A percentile compares a stretch with the other conserved stretches of the same genome.
Evolutionary conservation across 2,797 vertebrate species (phyloP).

Genomic region (Mionectes olivaceus): DNA sequence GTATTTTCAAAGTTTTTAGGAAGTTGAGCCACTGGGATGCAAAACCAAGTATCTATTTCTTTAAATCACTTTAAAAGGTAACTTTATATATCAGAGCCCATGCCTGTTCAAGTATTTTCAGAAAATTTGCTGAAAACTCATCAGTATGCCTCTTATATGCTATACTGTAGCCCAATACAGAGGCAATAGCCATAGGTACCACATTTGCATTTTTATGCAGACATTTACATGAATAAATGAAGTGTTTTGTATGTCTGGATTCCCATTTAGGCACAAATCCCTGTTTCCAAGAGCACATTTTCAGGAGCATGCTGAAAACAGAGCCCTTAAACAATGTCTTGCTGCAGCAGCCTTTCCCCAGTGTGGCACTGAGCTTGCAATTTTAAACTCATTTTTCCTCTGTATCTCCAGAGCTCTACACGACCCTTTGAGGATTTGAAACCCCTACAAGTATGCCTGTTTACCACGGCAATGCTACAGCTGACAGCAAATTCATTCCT

Average conservation of each 20-base stretch:
- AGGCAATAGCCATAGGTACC: constrained; percentile 39
- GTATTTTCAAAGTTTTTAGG: constrained; percentile 6
- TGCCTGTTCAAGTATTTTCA: constrained; percentile 37
- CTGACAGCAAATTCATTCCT: constrained; percentile 5
- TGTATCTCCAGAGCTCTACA: neutral
- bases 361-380: neutral
- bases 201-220: constrained; percentile 64
- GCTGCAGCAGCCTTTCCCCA: constrained; percentile 20
- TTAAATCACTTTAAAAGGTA: constrained; percentile 38
- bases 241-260: constrained; percentile 60
- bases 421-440: constrained; percentile 36
- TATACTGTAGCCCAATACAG: constrained; percentile 6
- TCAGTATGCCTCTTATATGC: constrained; percentile 48
- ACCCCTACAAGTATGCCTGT: neutral
- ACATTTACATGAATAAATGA: constrained; percentile 65
- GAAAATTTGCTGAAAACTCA: constrained; percentile 49
- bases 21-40: neutral
- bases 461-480: constrained; percentile 4
- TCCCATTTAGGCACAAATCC: constrained; percentile 65
- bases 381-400: constrained; percentile 25
- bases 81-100: constrained; percentile 42
- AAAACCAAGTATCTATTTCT: constrained; percentile 41
- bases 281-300: constrained; percentile 39
- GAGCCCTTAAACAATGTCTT: constrained; percentile 38
- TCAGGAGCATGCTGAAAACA: constrained; percentile 13